Evolutionary conservation across 2,113 vertebrate species (phyloP), one percentile per base, ranked within the genome.

Genomic region (Piprites chloris): DNA sequence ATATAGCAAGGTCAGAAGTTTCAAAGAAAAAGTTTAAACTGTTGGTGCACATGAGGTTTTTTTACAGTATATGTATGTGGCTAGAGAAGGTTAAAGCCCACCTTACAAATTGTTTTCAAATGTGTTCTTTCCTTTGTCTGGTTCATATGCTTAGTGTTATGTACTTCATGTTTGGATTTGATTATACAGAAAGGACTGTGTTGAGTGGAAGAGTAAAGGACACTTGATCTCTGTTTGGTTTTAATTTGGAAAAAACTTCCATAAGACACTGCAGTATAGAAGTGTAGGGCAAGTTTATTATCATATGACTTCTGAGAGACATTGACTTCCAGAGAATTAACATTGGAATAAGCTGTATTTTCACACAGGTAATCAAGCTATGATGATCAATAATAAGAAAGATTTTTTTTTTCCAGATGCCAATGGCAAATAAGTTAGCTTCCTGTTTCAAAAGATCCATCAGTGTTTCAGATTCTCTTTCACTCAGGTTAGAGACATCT

Each of bases 311-410:
- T 87, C 56, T 42, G 47, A 78, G 61, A 94, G 41, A 9, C 30
- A 27, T 63, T 44, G 33, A 10, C 37, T 95, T 86, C 58, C 50
- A 67, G 63, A 77, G 39, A 83, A 44, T 47, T 83, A 90, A 67
- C 28, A 33, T 50, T 61, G 55, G 35, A 50, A 86, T 66, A 65
- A 73, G 21, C 37, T 83, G 9, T 73, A 30, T 73, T 94, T 92
- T 85, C 59, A 71, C 39, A 19, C 14, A 50, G 32, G 42, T 73
- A 24, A 33, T 83, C 66, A 83, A 62, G 37, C 66, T 82, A 59
- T 72, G n/a, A 68, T 33, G 85, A 87, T 91, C 82, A 77, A 63
- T 90, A 94, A 23, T 28, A 89, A 33, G 14, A 49, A 53, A 75
- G 10, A 52, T 2, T 32, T 82, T 95, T 82, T 95, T 88, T 88